A percentile compares a stretch with the other conserved stretches of the same genome.
Conservation (phyloP, 2,888 invertebrate species). For the Glyphotaelius pellucidus region DNA sequence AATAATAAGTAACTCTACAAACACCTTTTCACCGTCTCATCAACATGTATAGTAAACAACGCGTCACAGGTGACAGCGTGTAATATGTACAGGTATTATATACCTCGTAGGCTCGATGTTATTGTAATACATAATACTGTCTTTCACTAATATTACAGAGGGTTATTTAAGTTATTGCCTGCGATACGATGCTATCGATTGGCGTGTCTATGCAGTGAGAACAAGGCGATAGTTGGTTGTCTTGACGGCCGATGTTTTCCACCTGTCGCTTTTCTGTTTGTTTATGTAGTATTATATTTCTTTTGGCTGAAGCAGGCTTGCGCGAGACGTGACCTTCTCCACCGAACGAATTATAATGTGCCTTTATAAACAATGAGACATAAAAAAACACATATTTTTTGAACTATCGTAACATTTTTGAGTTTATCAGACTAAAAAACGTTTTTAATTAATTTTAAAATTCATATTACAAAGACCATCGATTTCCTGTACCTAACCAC, state of each 20-base stretch:
- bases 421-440: background rate
- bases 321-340: slow-evolving; percentile 30
- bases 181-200: slow-evolving; percentile 6
- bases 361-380: slow-evolving; percentile 47
- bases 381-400: slow-evolving; percentile 22
- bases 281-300: slow-evolving; percentile 57
- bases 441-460: background rate
- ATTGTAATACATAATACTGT: slow-evolving; percentile 29
- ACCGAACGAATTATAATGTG: slow-evolving; percentile 60
- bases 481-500: background rate
- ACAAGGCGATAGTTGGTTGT: background rate
- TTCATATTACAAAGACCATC: background rate
- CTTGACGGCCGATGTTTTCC: slow-evolving; percentile 24
- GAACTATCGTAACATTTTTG: background rate
- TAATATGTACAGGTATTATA: slow-evolving; percentile 63
- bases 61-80: slow-evolving; percentile 59
- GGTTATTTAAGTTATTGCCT: slow-evolving; percentile 35
- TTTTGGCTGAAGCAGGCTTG: slow-evolving; percentile 52
- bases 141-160: slow-evolving; percentile 19
- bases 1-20: background rate
- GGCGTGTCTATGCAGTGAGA: background rate
- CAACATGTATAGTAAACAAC: slow-evolving; percentile 46
- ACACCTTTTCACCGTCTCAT: slow-evolving; percentile 50
- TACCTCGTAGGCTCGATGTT: slow-evolving; percentile 60
- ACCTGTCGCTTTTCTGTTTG: slow-evolving; percentile 60